Evolutionary conservation across 37 sponge, comb jelly and placozoan genomes (phyloP).

Genomic region (Halisarca cf. caerulea): DNA sequence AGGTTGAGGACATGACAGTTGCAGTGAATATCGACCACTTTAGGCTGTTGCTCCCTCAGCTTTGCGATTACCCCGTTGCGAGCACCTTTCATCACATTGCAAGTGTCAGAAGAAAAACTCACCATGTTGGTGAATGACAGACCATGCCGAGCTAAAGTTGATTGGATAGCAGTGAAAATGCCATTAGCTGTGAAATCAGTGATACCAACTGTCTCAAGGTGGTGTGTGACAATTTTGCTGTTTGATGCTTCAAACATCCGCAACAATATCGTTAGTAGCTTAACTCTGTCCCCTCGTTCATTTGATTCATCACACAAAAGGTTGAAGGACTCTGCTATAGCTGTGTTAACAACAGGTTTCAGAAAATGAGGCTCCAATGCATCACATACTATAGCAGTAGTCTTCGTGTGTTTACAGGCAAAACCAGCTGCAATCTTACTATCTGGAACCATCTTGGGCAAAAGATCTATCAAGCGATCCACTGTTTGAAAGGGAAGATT

Average conservation of each 20-base stretch:
- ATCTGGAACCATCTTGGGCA: slow-evolving; percentile 29
- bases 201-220: slow-evolving; percentile 28
- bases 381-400: slow-evolving; percentile 14
- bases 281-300: not conserved
- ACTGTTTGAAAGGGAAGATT: slow-evolving; percentile 20
- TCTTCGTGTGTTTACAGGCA: slow-evolving; percentile 22
- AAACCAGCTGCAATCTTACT: slow-evolving; percentile 30
- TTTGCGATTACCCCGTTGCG: not conserved
- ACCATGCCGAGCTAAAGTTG: not conserved
- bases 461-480: slow-evolving; percentile 8
- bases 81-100: slow-evolving; percentile 6
- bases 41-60: too few relatives aligned
- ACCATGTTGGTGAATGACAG: not conserved
- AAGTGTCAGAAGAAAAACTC: not conserved
- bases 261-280: not conserved
- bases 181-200: slow-evolving; percentile 29
- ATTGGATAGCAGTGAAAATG: slow-evolving; percentile 9
- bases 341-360: not conserved
- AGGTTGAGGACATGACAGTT: too few relatives aligned
- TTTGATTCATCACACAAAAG: not conserved
- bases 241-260: not conserved
- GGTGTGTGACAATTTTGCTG: not conserved
- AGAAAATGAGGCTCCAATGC: not conserved
- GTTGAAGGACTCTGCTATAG: not conserved
- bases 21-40: too few relatives aligned